Conservation (phyloP, 2,113 vertebrate species). For the Pterocles orientalis region DNA sequence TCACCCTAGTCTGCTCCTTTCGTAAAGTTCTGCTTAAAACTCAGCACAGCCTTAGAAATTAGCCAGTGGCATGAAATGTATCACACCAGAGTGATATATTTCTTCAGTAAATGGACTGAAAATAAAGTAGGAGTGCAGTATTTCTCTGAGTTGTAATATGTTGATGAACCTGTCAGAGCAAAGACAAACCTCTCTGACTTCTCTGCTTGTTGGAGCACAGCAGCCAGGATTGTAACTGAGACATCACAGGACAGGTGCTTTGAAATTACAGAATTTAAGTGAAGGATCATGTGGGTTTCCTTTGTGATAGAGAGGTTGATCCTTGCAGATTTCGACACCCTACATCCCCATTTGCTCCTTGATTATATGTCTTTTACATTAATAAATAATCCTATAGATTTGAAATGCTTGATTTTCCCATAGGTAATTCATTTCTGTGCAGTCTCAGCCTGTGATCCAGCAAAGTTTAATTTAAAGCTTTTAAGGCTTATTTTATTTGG, state of each 20-base stretch:
- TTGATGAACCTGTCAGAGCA: slow-evolving; percentile 32
- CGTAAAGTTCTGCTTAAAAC: neutral
- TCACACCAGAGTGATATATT: neutral
- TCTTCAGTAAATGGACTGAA: neutral
- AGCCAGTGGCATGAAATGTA: neutral
- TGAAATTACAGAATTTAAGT: neutral
- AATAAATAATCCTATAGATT: neutral
- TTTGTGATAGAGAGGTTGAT: neutral
- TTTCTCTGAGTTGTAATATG: neutral
- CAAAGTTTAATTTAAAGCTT: neutral
- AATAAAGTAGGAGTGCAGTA: neutral
- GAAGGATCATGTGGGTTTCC: neutral
- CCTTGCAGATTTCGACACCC: neutral
- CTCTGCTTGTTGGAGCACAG: neutral
- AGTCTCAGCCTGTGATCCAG: neutral
- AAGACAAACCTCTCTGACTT: neutral
- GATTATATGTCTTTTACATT: neutral
- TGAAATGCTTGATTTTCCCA: neutral
- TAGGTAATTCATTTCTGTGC: neutral
- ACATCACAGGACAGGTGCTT: slow-evolving; percentile 1
- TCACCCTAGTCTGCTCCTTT: neutral
- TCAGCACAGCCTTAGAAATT: neutral
- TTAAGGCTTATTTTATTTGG: neutral
- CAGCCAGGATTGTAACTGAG: neutral
- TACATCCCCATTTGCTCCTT: neutral